These are phyloP conservation scores for Rhogogaster chlorosoma DNA, from an alignment of 2,888 invertebrate genomes.

Conservation along the genomic window DNA sequence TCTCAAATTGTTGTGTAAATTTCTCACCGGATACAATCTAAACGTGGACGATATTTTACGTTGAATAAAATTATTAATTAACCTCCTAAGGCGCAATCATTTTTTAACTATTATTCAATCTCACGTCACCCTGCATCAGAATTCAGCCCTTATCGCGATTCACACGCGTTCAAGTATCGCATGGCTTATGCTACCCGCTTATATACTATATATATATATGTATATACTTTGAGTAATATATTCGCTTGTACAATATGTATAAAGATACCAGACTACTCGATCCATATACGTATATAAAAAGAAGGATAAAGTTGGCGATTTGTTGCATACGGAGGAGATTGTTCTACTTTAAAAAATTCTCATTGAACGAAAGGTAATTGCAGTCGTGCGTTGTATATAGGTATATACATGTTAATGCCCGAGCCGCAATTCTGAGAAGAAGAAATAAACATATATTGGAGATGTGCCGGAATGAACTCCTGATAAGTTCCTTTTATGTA, in stretches of 20 bases:
- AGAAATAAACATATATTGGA: constrained; percentile 8
- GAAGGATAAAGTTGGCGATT: not conserved
- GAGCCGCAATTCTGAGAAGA: not conserved
- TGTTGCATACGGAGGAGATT: not conserved
- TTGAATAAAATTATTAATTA: not conserved
- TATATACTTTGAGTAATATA: not conserved
- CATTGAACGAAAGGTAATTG: constrained; percentile 26
- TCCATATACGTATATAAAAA: not conserved
- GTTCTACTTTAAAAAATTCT: constrained; percentile 6
- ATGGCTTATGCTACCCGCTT: not conserved
- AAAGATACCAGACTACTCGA: not conserved
- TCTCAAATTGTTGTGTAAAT: no score
- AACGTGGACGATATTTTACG: not conserved
- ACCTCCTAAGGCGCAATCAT: not conserved
- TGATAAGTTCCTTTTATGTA: constrained; percentile 11
- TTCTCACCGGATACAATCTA: not conserved
- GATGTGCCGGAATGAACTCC: not conserved
- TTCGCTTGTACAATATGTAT: not conserved
- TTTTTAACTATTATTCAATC: not conserved
- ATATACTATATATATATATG: not conserved
- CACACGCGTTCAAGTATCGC: not conserved
- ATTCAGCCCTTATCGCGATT: not conserved
- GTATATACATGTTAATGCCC: not conserved
- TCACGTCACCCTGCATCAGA: not conserved
- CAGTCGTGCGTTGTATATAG: not conserved